These are phyloP conservation scores for Drepana falcataria DNA, from an alignment of 2,888 invertebrate species.

Conservation along the genomic window DNA sequence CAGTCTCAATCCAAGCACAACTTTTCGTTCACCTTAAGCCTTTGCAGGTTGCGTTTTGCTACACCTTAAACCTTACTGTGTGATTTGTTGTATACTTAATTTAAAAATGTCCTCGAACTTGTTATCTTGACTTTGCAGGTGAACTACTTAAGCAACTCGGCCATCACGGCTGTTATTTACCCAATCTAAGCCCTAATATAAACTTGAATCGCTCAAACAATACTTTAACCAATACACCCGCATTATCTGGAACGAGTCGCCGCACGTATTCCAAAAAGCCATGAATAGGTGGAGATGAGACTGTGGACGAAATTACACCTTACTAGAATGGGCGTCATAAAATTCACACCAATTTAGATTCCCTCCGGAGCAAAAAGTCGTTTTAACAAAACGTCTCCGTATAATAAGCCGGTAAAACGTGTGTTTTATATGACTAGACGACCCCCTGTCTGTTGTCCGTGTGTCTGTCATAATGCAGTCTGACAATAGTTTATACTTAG, in stretches of 20 bases:
- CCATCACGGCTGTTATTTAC: no score
- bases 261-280: conserved; percentile 17
- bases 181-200: no score
- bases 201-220: background rate
- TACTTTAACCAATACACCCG: conserved; percentile 8
- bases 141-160: no score
- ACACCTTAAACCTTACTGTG: no score
- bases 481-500: conserved; percentile 5
- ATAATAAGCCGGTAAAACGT: conserved; percentile 63
- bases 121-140: no score
- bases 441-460: conserved; percentile 23
- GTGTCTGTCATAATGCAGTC: conserved; percentile 20
- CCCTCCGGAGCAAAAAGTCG: conserved; percentile 43
- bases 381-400: conserved; percentile 49
- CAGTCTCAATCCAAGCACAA: no score
- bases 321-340: conserved; percentile 48
- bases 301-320: conserved; percentile 36
- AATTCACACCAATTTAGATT: conserved; percentile 66
- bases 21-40: no score
- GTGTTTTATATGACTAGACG: conserved; percentile 54
- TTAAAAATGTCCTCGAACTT: no score
- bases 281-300: conserved; percentile 13
- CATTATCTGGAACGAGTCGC: background rate
- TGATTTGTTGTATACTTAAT: no score
- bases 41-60: no score